phyloP scores from a whole-genome alignment of 2,797 vertebrate genomes.

The Sorex maritimensis region DNA sequence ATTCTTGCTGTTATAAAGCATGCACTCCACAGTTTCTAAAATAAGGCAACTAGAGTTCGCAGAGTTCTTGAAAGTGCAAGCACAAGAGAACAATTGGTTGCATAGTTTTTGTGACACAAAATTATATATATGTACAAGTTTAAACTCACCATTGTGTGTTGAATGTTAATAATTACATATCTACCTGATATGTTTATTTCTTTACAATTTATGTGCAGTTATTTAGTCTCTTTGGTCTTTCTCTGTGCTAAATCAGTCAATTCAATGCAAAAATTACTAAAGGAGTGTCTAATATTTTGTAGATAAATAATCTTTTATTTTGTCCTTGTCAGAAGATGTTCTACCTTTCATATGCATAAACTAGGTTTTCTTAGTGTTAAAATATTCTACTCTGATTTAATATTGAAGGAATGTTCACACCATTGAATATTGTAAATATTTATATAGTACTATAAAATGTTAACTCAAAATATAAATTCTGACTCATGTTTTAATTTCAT shows the following conservation, averaged over 20 bases:
- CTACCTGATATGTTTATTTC: neutral
- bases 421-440: neutral
- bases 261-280: neutral
- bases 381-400: conserved; percentile 26
- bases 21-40: conserved; percentile 15
- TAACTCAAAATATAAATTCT: neutral
- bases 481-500: neutral
- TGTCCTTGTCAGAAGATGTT: neutral
- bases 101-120: neutral
- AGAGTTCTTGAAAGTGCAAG: conserved; percentile 13
- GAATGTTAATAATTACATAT: neutral
- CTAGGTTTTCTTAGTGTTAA: neutral
- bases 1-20: neutral
- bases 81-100: neutral
- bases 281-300: neutral
- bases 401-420: neutral
- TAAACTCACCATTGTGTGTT: neutral
- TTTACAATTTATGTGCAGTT: neutral
- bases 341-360: neutral
- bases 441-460: neutral
- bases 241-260: neutral
- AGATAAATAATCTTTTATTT: neutral
- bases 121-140: neutral
- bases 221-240: neutral
- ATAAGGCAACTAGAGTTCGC: neutral